Conservation (phyloP, 2,113 vertebrate species). For the Gobio gobio region DNA sequence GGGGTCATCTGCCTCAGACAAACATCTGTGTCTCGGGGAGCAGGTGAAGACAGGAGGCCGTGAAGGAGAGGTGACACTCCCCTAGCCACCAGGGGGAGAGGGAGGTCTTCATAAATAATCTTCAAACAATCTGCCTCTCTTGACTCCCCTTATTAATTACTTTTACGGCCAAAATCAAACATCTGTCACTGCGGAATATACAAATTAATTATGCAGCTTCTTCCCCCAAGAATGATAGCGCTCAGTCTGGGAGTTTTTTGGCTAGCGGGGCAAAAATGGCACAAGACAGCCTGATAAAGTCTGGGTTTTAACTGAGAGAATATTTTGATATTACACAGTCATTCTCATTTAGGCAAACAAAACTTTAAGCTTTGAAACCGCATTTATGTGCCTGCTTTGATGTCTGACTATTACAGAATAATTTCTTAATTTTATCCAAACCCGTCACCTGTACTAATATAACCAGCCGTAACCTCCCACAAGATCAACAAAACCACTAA, state of each 20-base stretch:
- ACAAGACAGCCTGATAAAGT: slow-evolving; percentile 6
- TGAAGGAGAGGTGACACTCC: slow-evolving; percentile 58
- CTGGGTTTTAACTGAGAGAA: neutral
- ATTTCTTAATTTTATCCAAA: slow-evolving; percentile 31
- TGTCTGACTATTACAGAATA: neutral
- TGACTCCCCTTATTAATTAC: slow-evolving; percentile 79
- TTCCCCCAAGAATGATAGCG: slow-evolving; percentile 70
- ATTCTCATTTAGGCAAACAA: neutral
- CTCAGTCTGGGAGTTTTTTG: slow-evolving; percentile 53
- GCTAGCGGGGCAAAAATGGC: slow-evolving; percentile 17
- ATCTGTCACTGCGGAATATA: slow-evolving; percentile 81
- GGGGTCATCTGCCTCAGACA: slow-evolving; percentile 52
- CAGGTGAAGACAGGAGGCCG: slow-evolving; percentile 67
- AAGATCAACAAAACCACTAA: neutral
- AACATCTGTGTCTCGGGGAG: slow-evolving; percentile 70
- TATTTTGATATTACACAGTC: slow-evolving; percentile 9
- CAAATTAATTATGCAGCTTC: slow-evolving; percentile 84
- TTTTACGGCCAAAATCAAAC: slow-evolving; percentile 83
- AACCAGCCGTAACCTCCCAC: slow-evolving; percentile 18
- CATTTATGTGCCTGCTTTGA: slow-evolving; percentile 9
- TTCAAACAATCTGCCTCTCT: slow-evolving; percentile 79
- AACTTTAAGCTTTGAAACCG: slow-evolving; percentile 26
- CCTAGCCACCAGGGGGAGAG: slow-evolving; percentile 64
- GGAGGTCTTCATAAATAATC: slow-evolving; percentile 82
- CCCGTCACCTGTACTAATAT: slow-evolving; percentile 4